Evolutionary conservation across 2,888 invertebrate species (phyloP).

Genomic region (Pasiphila rectangulata): DNA sequence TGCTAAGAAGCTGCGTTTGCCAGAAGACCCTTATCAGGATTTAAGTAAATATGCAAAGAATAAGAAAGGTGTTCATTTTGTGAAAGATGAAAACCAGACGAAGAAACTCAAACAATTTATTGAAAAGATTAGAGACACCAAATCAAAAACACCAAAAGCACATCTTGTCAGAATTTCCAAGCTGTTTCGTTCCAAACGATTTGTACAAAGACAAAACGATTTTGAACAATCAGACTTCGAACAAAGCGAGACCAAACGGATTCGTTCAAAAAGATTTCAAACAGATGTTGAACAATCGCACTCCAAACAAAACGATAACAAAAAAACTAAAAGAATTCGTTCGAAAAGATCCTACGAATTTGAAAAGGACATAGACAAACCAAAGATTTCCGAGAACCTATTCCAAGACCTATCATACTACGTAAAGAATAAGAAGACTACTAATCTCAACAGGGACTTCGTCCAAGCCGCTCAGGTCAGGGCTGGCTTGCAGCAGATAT

Average conservation of each 20-base stretch:
- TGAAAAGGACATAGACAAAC: constrained; percentile 36
- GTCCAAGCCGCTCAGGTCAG: constrained; percentile 46
- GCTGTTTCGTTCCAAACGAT: constrained; percentile 3
- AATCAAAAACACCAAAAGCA: constrained; percentile 9
- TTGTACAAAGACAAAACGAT: constrained; percentile 20
- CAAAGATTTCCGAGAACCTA: constrained; percentile 44
- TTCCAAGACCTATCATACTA: constrained; percentile 58
- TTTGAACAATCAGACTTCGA: background rate
- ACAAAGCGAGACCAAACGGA: no score
- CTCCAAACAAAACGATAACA: no score
- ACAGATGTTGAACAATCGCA: no score
- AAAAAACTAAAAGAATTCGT: background rate
- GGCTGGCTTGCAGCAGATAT: constrained; percentile 44
- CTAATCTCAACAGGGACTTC: constrained; percentile 37
- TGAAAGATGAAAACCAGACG: constrained; percentile 32
- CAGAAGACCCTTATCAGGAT: constrained; percentile 41
- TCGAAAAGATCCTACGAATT: constrained; percentile 39
- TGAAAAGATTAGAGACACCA: constrained; percentile 23
- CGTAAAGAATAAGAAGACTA: constrained; percentile 51
- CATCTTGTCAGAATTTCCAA: constrained; percentile 1
- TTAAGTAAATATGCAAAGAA: constrained; percentile 37
- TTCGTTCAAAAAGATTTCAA: constrained; percentile 35
- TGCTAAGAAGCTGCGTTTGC: constrained; percentile 29
- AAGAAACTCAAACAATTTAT: constrained; percentile 39
- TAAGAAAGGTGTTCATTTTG: constrained; percentile 34